Evolutionary conservation across 53 echinoderm and acorn worm species (phyloP).

Genomic region (Antedon mediterranea): DNA sequence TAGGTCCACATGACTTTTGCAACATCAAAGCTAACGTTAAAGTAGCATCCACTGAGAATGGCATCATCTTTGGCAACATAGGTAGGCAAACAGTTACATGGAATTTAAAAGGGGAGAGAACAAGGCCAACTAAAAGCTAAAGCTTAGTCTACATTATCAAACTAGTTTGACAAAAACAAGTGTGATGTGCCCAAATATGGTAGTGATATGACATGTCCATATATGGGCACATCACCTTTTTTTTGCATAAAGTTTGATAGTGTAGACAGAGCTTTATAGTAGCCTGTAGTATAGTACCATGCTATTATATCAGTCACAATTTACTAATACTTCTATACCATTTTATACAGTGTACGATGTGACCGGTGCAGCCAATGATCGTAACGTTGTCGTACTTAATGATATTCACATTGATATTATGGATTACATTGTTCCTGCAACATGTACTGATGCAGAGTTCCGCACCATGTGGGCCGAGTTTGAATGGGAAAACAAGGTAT

Average conservation of each 20-base stretch:
- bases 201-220: too few species aligned
- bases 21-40: slow-evolving; percentile 98
- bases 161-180: too few species aligned
- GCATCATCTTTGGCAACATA: slow-evolving; percentile 98
- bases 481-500: slow-evolving; percentile 99
- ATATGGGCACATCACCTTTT: too few species aligned
- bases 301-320: too few species aligned
- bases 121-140: too few species aligned
- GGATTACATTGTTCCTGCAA: slow-evolving; percentile 95
- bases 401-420: slow-evolving; percentile 97
- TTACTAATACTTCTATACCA: too few species aligned
- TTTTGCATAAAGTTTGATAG: too few species aligned
- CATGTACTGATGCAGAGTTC: slow-evolving; percentile 84
- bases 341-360: slow-evolving; percentile 86
- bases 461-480: slow-evolving; percentile 98
- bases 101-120: too few species aligned
- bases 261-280: too few species aligned
- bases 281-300: too few species aligned
- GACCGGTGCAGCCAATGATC: slow-evolving; percentile 76
- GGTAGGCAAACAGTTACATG: slow-evolving; percentile 49
- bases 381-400: slow-evolving; percentile 85
- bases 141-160: too few species aligned
- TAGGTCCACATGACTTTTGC: slow-evolving; percentile 97
- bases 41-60: slow-evolving; percentile 96
- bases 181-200: too few species aligned